Percentiles rank a stretch among this genome's conserved stretches.
Evolutionary conservation across 2,113 vertebrate genomes (phyloP).

Genomic region (Psettodes erumei): DNA sequence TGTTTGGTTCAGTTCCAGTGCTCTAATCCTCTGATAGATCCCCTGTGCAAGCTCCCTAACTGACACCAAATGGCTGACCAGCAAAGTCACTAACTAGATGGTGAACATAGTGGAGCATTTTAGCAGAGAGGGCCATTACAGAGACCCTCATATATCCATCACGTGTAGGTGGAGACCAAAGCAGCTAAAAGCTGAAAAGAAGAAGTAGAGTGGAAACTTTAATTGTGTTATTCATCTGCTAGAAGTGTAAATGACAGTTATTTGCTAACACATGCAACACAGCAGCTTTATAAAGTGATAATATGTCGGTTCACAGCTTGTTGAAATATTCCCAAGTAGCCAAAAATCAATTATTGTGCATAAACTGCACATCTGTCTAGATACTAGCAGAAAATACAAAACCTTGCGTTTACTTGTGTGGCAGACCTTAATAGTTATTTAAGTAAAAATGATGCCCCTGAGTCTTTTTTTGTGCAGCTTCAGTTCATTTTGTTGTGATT

Average conservation of each 20-base stretch:
- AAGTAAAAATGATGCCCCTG: conserved; percentile 10
- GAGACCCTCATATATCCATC: not conserved
- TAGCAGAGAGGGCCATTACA: not conserved
- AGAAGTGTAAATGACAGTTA: not conserved
- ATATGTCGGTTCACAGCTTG: not conserved
- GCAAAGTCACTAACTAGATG: not conserved
- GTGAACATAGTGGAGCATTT: not conserved
- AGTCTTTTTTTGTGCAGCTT: conserved; percentile 17
- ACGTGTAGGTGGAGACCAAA: not conserved
- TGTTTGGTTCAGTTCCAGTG: not conserved
- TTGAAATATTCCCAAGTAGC: not conserved
- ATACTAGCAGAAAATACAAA: not conserved
- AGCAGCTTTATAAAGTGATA: not conserved
- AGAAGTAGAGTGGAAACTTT: too few relatives aligned
- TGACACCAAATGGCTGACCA: not conserved
- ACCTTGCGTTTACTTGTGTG: not conserved
- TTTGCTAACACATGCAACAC: not conserved
- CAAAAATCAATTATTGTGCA: not conserved
- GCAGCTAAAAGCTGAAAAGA: too few relatives aligned
- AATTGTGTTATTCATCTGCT: not conserved
- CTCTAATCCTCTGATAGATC: not conserved
- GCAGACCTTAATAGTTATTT: not conserved
- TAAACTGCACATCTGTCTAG: not conserved
- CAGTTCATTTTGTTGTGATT: conserved; percentile 23
- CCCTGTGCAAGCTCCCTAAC: not conserved